Percentiles rank a stretch among this genome's conserved stretches.
Evolutionary conservation across 2,113 vertebrate genomes (phyloP).

Genomic region (Semnornis frantzii): DNA sequence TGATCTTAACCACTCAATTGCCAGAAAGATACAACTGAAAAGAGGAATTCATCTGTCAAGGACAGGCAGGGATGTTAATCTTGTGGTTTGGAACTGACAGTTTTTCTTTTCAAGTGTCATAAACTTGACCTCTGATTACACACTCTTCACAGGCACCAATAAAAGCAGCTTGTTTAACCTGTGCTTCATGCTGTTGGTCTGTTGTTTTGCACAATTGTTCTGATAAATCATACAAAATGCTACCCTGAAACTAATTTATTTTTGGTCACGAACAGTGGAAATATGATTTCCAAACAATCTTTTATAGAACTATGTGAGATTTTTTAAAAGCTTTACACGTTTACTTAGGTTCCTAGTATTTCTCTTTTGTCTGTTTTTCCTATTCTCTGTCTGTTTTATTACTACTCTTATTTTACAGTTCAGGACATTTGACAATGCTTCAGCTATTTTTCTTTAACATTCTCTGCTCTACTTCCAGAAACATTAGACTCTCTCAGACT

Average conservation of each 20-base stretch:
- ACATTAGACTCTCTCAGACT: neutral
- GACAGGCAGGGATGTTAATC: conserved; percentile 56
- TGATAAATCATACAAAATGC: conserved; percentile 21
- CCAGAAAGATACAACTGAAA: conserved; percentile 26
- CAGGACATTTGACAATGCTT: neutral
- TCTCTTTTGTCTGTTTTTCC: neutral
- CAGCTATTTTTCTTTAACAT: neutral
- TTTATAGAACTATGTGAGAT: neutral
- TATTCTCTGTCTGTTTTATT: neutral
- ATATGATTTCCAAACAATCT: neutral
- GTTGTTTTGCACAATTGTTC: conserved; percentile 26
- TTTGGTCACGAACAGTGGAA: neutral
- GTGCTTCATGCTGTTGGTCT: conserved; percentile 25
- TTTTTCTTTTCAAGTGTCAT: conserved; percentile 63
- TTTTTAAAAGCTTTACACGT: neutral
- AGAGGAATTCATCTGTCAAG: conserved; percentile 47
- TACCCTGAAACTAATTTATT: conserved; percentile 25
- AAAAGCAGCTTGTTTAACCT: conserved; percentile 40
- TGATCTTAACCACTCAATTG: conserved; percentile 39
- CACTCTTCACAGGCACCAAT: conserved; percentile 23
- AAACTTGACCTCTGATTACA: conserved; percentile 62
- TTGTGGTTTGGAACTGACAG: conserved; percentile 48
- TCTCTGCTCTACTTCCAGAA: neutral
- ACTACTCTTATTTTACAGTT: neutral
- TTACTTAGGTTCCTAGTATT: neutral